A percentile compares a stretch with the other conserved stretches of the same genome.
Conservation (phyloP, 2,888 invertebrate genomes). For the Netelia fuscicornis region DNA sequence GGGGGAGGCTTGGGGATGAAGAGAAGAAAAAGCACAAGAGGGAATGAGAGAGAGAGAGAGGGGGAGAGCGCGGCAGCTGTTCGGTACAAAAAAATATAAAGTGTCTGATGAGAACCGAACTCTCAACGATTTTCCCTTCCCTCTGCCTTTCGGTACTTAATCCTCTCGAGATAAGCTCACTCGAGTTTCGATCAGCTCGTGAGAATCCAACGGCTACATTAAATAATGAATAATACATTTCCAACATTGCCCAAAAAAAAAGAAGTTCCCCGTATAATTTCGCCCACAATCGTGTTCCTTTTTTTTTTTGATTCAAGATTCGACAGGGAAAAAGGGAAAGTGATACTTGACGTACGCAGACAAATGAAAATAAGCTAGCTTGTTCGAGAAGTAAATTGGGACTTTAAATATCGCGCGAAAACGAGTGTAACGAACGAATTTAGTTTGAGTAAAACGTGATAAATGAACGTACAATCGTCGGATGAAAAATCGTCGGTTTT, state of each 20-base stretch:
- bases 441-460: too few species aligned
- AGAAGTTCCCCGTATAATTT: not conserved
- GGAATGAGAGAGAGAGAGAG: not conserved
- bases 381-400: too few species aligned
- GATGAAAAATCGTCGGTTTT: not conserved
- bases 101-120: slow-evolving; percentile 45
- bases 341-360: too few species aligned
- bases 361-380: too few species aligned
- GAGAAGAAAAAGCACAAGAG: not conserved
- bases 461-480: too few species aligned
- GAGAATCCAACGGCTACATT: slow-evolving; percentile 26
- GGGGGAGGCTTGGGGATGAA: not conserved
- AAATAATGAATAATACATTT: slow-evolving; percentile 38
- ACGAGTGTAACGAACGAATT: too few species aligned
- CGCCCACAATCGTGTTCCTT: not conserved
- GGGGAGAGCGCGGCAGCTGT: not conserved
- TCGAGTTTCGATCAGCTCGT: not conserved
- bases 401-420: too few species aligned
- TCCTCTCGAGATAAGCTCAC: slow-evolving; percentile 52
- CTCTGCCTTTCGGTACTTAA: slow-evolving; percentile 38
- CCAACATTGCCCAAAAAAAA: not conserved
- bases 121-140: slow-evolving; percentile 32
- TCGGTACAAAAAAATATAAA: slow-evolving; percentile 15
- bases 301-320: not conserved
- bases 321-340: too few species aligned